Evolutionary conservation across 2,797 vertebrate species (phyloP).

Genomic region (Myiotriccus ornatus): DNA sequence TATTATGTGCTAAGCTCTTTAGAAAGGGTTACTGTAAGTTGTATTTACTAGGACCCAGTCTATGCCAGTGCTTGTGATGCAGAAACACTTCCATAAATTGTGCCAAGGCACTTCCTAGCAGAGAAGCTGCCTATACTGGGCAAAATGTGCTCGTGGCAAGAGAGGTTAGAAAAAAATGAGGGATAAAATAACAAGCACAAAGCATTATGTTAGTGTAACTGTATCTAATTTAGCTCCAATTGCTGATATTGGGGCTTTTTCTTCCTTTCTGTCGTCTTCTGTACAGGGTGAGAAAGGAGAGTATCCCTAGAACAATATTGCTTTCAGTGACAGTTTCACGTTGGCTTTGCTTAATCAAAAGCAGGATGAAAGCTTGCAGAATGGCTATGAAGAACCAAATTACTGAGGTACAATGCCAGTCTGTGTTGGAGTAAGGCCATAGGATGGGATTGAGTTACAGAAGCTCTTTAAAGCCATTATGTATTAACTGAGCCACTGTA

Average conservation of each 20-base stretch:
- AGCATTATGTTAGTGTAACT: neutral
- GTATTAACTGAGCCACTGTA: neutral
- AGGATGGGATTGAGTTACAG: neutral
- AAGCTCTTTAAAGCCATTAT: neutral
- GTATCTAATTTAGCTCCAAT: neutral
- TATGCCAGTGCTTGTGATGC: neutral
- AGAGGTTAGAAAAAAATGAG: neutral
- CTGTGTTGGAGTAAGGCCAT: neutral
- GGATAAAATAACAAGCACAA: conserved; percentile 8
- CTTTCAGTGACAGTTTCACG: neutral
- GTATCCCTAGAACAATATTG: neutral
- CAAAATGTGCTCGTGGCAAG: neutral
- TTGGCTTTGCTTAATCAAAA: neutral
- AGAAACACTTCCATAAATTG: conserved; percentile 9
- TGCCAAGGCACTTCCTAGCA: neutral
- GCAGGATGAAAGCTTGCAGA: neutral
- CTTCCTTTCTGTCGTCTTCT: neutral
- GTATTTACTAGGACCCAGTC: neutral
- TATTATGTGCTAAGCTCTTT: neutral
- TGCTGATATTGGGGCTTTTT: neutral
- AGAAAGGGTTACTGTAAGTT: neutral
- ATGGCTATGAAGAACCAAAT: neutral
- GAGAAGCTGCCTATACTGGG: neutral
- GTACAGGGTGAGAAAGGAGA: neutral
- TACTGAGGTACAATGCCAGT: neutral